Conservation (phyloP, 1,140 invertebrate species). For the Pantala flavescens region DNA sequence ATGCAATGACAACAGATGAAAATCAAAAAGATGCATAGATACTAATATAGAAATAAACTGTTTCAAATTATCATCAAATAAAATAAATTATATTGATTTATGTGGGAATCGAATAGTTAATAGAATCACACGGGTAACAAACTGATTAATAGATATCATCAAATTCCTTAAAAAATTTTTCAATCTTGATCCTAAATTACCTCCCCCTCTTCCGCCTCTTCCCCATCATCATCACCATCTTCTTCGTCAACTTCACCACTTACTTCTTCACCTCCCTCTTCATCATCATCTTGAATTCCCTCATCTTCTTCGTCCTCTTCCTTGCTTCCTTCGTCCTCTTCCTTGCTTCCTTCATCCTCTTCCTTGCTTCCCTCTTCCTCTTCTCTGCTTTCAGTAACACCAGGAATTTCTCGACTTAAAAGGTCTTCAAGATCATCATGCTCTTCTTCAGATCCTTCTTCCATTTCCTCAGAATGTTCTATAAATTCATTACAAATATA, state of each 20-base stretch:
- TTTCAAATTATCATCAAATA: too few species aligned
- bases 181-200: neutral
- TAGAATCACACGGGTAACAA: too few species aligned
- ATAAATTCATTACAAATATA: slow-evolving; percentile 24
- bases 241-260: slow-evolving; percentile 26
- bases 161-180: too few species aligned
- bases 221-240: slow-evolving; percentile 28
- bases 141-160: too few species aligned
- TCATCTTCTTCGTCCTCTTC: slow-evolving; percentile 16
- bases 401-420: slow-evolving; percentile 21
- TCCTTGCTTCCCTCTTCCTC: slow-evolving; percentile 31
- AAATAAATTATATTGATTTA: too few species aligned
- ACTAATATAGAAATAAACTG: too few species aligned
- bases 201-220: slow-evolving; percentile 29
- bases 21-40: too few species aligned
- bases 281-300: slow-evolving; percentile 14
- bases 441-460: slow-evolving; percentile 28
- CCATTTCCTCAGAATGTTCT: slow-evolving; percentile 30
- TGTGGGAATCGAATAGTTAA: too few species aligned
- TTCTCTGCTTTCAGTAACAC: slow-evolving; percentile 26
- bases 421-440: slow-evolving; percentile 23
- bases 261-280: slow-evolving; percentile 20
- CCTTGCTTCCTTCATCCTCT: slow-evolving; percentile 21
- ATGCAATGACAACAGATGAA: too few species aligned
- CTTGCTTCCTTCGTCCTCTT: slow-evolving; percentile 17